Base-by-base conservation (phyloP, 1,140 invertebrate genomes). In the Pseudomyrmex sp. region DNA sequence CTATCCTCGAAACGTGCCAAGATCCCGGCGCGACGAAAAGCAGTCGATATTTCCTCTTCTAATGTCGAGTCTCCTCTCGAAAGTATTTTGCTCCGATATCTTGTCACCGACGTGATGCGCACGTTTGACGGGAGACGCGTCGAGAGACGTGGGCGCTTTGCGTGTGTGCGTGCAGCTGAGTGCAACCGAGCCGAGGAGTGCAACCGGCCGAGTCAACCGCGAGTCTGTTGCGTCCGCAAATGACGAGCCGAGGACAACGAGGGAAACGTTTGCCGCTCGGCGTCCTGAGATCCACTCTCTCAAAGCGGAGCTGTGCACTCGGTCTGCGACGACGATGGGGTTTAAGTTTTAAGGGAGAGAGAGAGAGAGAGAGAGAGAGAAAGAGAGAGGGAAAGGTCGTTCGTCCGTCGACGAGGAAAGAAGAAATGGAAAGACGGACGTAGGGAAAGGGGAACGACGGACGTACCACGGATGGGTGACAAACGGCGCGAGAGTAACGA, bases 211-310 rank as follows among this genome's bases (percentile, higher is more conserved):
- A 35, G 35, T 35, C 35, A 35, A 5, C 83, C 83, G 73, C 70
- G 85, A 75, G 75, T 20, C 62, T 35, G 35, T 35, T 7, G 85
- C 75, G 75, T 46, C 86, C 79, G 68, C 74, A 80, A 54, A 80
- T 80, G 76, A 48, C 66, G 76, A 87, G 70, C 85, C 58, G 77
- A 56, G 73, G 23, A 20, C 48, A 85, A 70, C 86, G 82, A 88
- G 70, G 76, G 82, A 87, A 87, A 76, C 86, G 80, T 35, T 35
- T 35, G 35, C 35, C 82, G 70, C 35, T 74, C 82, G 86, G 75
- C 77, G 85, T 87, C 69, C 86, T 88, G 63, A 72, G 54, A 15
- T 75, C 86, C 82, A 85, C 86, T 87, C 86, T 84, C 59, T 44
- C 52, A 20, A 70, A 65, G 61, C 48, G 76, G 23, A 59, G 66